phyloP scores from a whole-genome alignment of 2,113 vertebrate genomes.

The Puma concolor region DNA sequence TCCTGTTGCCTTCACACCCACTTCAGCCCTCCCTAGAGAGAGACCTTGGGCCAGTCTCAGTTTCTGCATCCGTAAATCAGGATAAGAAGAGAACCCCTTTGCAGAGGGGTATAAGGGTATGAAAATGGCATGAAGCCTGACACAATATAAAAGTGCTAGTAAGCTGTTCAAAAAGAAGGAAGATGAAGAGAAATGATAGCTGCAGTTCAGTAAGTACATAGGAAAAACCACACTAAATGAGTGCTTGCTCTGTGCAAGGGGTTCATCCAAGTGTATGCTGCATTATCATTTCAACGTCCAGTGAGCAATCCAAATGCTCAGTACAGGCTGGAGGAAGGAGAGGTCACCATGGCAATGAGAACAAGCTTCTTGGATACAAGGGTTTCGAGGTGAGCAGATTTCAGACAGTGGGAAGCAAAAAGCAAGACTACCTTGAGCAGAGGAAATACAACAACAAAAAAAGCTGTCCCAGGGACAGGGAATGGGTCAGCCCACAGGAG shows the following conservation, averaged over 20 bases:
- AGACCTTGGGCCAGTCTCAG: not conserved
- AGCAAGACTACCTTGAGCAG: not conserved
- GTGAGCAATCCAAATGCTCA: not conserved
- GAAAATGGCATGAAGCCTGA: not conserved
- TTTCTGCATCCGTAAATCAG: not conserved
- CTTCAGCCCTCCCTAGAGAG: not conserved
- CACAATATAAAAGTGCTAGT: not conserved
- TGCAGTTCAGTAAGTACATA: not conserved
- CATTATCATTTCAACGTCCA: not conserved
- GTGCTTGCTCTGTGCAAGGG: not conserved
- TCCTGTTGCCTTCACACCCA: not conserved
- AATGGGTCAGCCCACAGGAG: not conserved
- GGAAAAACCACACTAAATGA: not conserved
- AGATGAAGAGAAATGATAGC: not conserved
- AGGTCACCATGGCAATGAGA: not conserved
- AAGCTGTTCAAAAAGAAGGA: not conserved
- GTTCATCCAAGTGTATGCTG: not conserved
- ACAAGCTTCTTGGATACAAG: not conserved
- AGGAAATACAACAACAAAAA: not conserved
- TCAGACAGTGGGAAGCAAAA: not conserved
- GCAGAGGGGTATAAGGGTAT: not conserved
- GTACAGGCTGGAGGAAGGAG: not conserved
- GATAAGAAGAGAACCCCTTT: not conserved
- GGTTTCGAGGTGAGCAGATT: not conserved
- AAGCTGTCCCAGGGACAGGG: not conserved